Base-by-base conservation (phyloP, 1,140 invertebrate species). In the Nasonia vitripennis region DNA sequence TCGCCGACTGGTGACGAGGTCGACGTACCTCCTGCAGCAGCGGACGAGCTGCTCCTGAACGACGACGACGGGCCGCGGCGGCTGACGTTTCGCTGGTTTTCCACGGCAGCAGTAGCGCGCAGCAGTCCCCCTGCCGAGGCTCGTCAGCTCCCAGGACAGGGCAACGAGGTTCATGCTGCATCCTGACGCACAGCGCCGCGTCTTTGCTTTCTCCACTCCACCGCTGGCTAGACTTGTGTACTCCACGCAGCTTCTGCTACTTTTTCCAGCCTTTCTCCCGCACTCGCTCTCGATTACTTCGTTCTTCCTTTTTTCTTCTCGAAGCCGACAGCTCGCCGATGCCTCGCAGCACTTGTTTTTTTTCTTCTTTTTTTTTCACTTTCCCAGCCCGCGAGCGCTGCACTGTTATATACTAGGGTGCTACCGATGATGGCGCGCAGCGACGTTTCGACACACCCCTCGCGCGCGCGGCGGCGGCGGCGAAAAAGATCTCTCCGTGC, bases 111-210 rank as follows among this genome's bases (percentile, higher is more conserved):
- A 79, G 41, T 45, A 45, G 87, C 86, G 81, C 80, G 87, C 82
- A 81, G 81, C 86, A 87, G 86, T 91, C 89, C 89, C 90, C 91
- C 91, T 91, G 91, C 89, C 89, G 90, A 92, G 90, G 89, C 73
- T 92, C 90, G 88, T 90, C 87, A 91, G 89, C 91, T 92, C 90
- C 91, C 90, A 90, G 83, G 89, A 89, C 91, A 89, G 90, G 91
- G 86, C 89, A 89, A 91, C 89, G 91, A 89, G 90, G 92, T 91
- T 93, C 93, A 93, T 93, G 91, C 92, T 93, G 92, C 93, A 93
- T 93, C 90, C 91, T 93, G 91, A 88, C 87, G 90, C 91, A 75
- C 87, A 88, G 89, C 87, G 88, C 89, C 84, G 80, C 88, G 37
- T 31, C 79, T n/a, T n/a, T 70, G 51, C 55, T 81, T 34, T 23